A percentile compares a stretch with the other conserved stretches of the same genome.
These are phyloP conservation scores for Cyphomyrus plagiostoma DNA, from an alignment of 2,113 vertebrate genomes.

Conservation along the genomic window DNA sequence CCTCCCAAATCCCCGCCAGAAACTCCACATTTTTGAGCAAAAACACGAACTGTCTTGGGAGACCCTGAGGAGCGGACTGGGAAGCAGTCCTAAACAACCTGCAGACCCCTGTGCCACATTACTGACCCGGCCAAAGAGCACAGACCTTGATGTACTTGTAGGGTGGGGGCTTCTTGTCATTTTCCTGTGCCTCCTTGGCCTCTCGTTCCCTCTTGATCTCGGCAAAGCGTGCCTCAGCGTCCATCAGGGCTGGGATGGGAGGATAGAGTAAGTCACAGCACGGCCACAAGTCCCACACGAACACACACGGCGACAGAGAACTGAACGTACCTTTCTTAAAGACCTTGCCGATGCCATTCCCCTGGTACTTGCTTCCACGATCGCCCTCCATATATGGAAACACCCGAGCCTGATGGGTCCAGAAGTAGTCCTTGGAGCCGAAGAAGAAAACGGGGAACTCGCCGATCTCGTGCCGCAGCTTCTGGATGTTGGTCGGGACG, in stretches of 20 bases:
- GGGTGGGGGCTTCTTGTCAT: conserved; percentile 83
- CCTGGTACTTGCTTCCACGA: conserved; percentile 84
- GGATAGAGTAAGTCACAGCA: not conserved
- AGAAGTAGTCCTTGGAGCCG: conserved; percentile 97
- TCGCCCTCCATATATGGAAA: conserved; percentile 99
- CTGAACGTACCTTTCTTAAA: conserved; percentile 81
- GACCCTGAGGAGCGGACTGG: not conserved
- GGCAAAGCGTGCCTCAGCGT: conserved; percentile 84
- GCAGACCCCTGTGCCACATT: not conserved
- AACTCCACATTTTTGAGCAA: not conserved
- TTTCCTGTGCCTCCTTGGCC: conserved; percentile 88
- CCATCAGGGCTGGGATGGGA: conserved; percentile 71
- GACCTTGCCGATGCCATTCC: conserved; percentile 86
- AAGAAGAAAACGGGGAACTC: conserved; percentile 99
- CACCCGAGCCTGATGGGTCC: conserved; percentile 94
- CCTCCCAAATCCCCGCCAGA: not conserved
- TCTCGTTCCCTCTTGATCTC: conserved; percentile 84
- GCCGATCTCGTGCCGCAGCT: conserved; percentile 92
- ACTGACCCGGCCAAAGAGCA: not conserved
- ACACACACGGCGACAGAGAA: not conserved
- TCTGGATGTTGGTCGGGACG: conserved; percentile 96
- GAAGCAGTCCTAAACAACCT: not conserved
- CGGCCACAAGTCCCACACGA: not conserved
- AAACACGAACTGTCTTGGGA: not conserved
- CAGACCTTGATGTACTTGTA: conserved; percentile 95